Percentiles rank a stretch among this genome's conserved stretches.
Evolutionary conservation across 2,797 vertebrate species (phyloP).

Genomic region (Sebastes alutus): DNA sequence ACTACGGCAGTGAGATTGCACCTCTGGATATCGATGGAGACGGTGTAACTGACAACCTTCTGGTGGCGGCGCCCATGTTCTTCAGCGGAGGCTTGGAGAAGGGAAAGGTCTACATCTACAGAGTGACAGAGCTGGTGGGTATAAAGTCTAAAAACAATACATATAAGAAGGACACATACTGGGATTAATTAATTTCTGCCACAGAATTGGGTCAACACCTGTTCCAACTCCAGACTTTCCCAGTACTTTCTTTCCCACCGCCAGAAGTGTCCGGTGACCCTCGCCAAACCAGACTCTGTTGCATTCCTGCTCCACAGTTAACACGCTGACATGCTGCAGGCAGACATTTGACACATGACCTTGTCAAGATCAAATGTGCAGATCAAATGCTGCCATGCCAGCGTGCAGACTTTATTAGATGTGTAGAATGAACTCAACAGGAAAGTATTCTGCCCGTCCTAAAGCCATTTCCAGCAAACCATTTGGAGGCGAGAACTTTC

Average conservation of each 20-base stretch:
- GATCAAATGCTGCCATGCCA: constrained; percentile 55
- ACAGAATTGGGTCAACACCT: constrained; percentile 56
- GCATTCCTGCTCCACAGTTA: constrained; percentile 46
- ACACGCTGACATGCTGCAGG: constrained; percentile 38
- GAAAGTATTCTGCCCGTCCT: constrained; percentile 74
- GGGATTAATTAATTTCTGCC: not conserved
- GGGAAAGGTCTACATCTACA: constrained; percentile 93
- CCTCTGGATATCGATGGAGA: constrained; percentile 90
- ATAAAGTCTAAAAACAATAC: not conserved
- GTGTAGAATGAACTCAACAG: constrained; percentile 75
- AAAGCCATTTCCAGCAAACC: constrained; percentile 66
- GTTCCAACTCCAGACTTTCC: constrained; percentile 54
- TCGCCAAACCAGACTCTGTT: constrained; percentile 26
- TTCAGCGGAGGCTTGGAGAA: constrained; percentile 93
- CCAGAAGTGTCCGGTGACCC: constrained; percentile 34
- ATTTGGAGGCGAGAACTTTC: constrained; percentile 56
- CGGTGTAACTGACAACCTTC: constrained; percentile 88
- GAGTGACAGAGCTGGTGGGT: constrained; percentile 83
- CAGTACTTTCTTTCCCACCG: constrained; percentile 33
- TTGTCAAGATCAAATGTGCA: constrained; percentile 44
- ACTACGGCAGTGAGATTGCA: constrained; percentile 95
- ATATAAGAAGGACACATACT: constrained; percentile 2
- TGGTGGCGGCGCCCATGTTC: constrained; percentile 98
- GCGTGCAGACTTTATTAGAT: constrained; percentile 53
- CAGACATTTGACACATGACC: constrained; percentile 67